Evolutionary conservation across 2,888 invertebrate genomes (phyloP), one percentile per base, ranked within the genome.

Genomic region (Drosophila engyochracea): DNA sequence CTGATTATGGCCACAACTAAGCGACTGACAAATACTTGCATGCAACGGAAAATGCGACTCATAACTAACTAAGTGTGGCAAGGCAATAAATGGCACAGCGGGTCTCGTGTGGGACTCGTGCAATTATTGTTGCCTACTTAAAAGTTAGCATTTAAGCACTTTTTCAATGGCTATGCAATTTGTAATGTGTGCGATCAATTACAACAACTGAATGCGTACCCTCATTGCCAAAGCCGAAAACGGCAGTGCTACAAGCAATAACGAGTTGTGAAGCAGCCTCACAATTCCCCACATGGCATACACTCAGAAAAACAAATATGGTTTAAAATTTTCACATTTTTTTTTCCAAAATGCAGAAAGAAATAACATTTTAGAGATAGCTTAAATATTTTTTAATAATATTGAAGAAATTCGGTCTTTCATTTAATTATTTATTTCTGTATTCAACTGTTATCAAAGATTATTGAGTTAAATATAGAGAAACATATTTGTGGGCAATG

Each of bases 171-270:
- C 63, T 69, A 44, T 65, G 70, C 70, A 74, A 76, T 79, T 80
- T 72, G 76, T 87, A 84, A 87, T 87, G 82, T 76, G 76, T 74
- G 79, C 87, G 87, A 86, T 83, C 83, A 83, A 86, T 86, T 86
- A 83, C 89, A 70, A 69, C 57, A 73, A 69, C 73, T 70, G 72
- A 67, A 70, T 52, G 59, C 65, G 51, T 57, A 44, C 51, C 37
- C 47, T 76, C 71, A 67, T 64, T 65, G 62, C 65, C 60, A 69
- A 67, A 71, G 77, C 84, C 75, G 77, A 88, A 84, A 90, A 90
- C 82, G 79, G 81, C 83, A 76, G 80, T 81, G 78, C 83, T 90
- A 86, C 85, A 90, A 87, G 87, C 81, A 81, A 89, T 81, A 88
- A 86, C 89, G 82, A 76, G 80, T 62, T 74, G 81, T 37, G 54